Evolutionary conservation across 2,888 invertebrate species (phyloP).

Genomic region (Leucophora obtusa): DNA sequence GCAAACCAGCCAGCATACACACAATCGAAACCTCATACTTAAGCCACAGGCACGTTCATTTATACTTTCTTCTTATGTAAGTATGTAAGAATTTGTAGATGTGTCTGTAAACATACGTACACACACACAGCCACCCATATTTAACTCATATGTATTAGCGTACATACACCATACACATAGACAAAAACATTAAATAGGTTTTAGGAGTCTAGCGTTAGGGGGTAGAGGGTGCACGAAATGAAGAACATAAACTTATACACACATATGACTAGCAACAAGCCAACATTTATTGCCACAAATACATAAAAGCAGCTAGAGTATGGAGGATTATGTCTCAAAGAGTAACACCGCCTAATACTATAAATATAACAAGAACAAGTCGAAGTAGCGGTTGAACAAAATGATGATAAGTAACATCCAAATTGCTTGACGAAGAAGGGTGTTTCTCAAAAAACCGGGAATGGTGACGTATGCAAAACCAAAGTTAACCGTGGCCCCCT

Average conservation of each 20-base stretch:
- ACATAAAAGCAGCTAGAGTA: constrained; percentile 24
- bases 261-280: constrained; percentile 41
- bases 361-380: constrained; percentile 1
- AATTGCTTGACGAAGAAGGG: neutral
- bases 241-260: neutral
- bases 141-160: constrained; percentile 38
- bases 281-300: constrained; percentile 47
- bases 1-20: constrained; percentile 41
- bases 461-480: neutral
- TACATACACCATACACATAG: constrained; percentile 25
- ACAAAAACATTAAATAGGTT: constrained; percentile 45
- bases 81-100: neutral
- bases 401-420: neutral
- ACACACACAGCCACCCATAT: neutral
- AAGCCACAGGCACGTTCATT: constrained; percentile 61
- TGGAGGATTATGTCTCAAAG: constrained; percentile 52
- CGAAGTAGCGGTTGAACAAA: neutral
- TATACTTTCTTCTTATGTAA: constrained; percentile 55
- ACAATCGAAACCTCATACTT: constrained; percentile 50
- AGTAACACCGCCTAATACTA: constrained; percentile 57
- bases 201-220: constrained; percentile 11
- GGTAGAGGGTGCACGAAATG: neutral
- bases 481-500: neutral
- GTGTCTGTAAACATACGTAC: neutral
- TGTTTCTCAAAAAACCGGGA: neutral